Evolutionary conservation across 2,113 vertebrate genomes (phyloP).

Genomic region (Bothrops jararaca): DNA sequence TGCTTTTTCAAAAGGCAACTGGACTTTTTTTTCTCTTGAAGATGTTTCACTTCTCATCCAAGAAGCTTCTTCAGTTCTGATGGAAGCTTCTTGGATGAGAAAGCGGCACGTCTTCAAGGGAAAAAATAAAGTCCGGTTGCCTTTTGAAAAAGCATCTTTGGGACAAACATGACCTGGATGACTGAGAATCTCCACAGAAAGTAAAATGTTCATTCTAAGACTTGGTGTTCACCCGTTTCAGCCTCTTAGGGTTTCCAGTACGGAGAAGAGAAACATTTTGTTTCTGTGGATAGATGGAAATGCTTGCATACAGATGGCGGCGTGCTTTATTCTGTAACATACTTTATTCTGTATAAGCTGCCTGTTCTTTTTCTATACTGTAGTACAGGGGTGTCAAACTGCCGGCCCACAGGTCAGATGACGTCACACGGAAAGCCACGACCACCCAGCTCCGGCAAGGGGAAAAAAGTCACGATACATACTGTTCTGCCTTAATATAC

Average conservation of each 20-base stretch:
- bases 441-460: no score
- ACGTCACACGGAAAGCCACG: no score
- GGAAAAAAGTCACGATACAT: no score
- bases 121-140: no score
- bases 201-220: neutral
- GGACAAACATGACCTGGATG: no score
- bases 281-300: neutral
- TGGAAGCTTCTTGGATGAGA: neutral
- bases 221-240: neutral
- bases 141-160: neutral
- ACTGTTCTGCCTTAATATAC: neutral
- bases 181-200: neutral
- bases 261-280: neutral
- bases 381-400: no score
- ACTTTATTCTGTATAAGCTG: neutral
- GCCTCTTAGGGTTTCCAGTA: neutral
- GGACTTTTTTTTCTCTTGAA: neutral
- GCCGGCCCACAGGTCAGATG: no score
- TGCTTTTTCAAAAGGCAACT: neutral
- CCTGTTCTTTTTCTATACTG: no score
- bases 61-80: neutral
- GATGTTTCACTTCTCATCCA: neutral
- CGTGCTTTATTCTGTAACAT: neutral
- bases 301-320: neutral
- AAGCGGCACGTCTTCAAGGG: neutral